These are phyloP conservation scores for Opisthograptis luteolata DNA, from an alignment of 2,888 invertebrate species.

Conservation along the genomic window DNA sequence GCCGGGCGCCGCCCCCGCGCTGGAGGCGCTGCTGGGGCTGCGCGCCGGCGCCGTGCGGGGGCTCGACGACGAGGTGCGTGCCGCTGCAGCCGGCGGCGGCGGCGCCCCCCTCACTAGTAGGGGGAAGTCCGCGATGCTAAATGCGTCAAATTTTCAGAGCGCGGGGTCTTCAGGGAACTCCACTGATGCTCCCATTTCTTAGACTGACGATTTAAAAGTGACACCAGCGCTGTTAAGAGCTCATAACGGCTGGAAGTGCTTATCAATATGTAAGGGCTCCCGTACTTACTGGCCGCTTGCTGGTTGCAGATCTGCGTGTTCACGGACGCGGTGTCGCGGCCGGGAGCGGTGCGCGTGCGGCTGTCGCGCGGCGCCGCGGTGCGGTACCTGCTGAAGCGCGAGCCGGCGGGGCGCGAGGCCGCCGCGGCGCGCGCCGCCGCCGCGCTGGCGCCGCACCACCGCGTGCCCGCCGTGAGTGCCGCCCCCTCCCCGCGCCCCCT, in stretches of 20 bases:
- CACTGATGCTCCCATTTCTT: too few species aligned
- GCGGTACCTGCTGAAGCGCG: slow-evolving; percentile 58
- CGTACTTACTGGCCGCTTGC: too few species aligned
- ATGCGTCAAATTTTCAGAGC: too few species aligned
- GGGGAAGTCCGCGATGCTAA: too few species aligned
- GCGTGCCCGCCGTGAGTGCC: not conserved
- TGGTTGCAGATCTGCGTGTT: slow-evolving; percentile 46
- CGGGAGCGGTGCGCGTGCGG: slow-evolving; percentile 48
- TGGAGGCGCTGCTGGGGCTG: slow-evolving; percentile 49
- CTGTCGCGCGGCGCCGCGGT: slow-evolving; percentile 43
- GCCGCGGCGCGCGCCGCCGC: slow-evolving; percentile 43
- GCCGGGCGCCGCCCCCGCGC: slow-evolving; percentile 26
- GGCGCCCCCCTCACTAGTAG: too few species aligned
- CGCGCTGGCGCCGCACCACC: slow-evolving; percentile 38
- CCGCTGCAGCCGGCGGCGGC: not conserved
- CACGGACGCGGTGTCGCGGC: slow-evolving; percentile 55
- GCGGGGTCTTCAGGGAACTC: not conserved
- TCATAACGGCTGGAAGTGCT: too few species aligned
- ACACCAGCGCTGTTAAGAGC: too few species aligned
- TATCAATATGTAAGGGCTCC: too few species aligned
- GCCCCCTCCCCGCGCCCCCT: too few species aligned
- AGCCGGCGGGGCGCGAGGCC: slow-evolving; percentile 52
- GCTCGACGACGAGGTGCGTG: slow-evolving; percentile 59
- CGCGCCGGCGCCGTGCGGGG: slow-evolving; percentile 44
- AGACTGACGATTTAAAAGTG: too few species aligned